Evolutionary conservation across 1,140 invertebrate species (phyloP).

Genomic region (Drosophila kanapiae): DNA sequence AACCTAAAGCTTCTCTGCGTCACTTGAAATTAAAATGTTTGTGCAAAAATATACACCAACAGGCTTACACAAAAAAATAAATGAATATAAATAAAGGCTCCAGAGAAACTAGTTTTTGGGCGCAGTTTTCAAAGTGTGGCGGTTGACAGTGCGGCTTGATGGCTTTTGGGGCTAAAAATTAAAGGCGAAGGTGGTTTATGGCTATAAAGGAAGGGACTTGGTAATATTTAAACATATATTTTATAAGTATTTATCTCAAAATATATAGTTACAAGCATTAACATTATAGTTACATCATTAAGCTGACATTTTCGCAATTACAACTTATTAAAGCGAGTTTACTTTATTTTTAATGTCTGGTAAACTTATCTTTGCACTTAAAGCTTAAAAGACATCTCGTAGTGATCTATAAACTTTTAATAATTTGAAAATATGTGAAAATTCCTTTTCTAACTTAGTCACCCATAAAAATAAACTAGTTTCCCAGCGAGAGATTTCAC

Average conservation of each 20-base stretch:
- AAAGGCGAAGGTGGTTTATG: not conserved
- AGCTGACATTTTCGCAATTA: too few species aligned
- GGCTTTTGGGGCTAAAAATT: slow-evolving; percentile 1
- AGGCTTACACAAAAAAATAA: slow-evolving; percentile 27
- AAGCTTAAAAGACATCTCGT: not conserved
- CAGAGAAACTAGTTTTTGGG: slow-evolving; percentile 64
- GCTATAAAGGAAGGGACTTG: not conserved
- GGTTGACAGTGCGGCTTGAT: not conserved
- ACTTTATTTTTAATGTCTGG: too few species aligned
- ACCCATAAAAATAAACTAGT: not conserved
- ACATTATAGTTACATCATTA: too few species aligned
- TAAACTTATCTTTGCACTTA: too few species aligned
- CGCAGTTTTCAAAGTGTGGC: slow-evolving; percentile 12
- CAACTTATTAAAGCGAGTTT: too few species aligned
- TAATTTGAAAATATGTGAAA: not conserved
- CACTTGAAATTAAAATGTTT: slow-evolving; percentile 78
- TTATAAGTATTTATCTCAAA: not conserved
- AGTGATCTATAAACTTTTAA: not conserved
- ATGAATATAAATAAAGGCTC: slow-evolving; percentile 40
- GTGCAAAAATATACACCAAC: slow-evolving; percentile 53
- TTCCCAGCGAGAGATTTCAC: not conserved
- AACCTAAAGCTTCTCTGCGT: slow-evolving; percentile 65
- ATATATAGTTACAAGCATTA: not conserved
- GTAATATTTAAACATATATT: too few species aligned
- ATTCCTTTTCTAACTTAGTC: not conserved